Base-by-base conservation (phyloP, 1,140 invertebrate species). In the Stegodyphus dumicola region DNA sequence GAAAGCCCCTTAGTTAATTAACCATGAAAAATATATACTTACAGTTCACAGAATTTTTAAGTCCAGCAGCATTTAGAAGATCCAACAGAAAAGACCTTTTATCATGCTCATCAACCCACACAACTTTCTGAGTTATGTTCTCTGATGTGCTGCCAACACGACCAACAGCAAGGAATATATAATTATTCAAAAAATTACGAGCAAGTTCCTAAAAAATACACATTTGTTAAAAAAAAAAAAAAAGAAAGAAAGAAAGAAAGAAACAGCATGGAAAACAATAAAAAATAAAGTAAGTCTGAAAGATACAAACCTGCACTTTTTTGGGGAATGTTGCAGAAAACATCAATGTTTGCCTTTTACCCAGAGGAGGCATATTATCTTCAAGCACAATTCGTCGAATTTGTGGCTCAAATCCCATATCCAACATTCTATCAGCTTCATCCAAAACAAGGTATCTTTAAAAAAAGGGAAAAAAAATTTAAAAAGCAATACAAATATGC, bases 131-230 rank as follows among this genome's bases (percentile, higher is more conserved):
- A 13, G 98, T 99, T 89, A 99, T 99, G 92, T 99, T 99, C 90
- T 99, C 98, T 15, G 98, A 99, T 6, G 99, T 99, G 86, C 97
- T 99, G n/a, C 99, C 99, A 56, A 99, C 98, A 88, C 98, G 94
- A 66, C 99, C 99, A 76, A 99, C 98, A 77, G 98, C 98, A 90
- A 99, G 94, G 92, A 99, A 99, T 88, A 99, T 98, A 91, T 99
- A 99, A 91, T 99, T 98, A 89, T 95, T 95, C 86, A 99, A 92
- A 91, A 99, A 99, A 92, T 99, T 98, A 90, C 97, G 94, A 15
- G 98, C 97, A 89, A 99, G 90, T 90, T 97, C 95, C 93, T 87
- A 69, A 48, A 48, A 7, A 54, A 77, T 33, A 73, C 60, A 70
- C 13, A n/a, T 6, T 6, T 74, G 53, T 2, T 1, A 15, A 15